These are phyloP conservation scores for Mythimna vitellina DNA, from an alignment of 2,888 invertebrate species.

Conservation along the genomic window DNA sequence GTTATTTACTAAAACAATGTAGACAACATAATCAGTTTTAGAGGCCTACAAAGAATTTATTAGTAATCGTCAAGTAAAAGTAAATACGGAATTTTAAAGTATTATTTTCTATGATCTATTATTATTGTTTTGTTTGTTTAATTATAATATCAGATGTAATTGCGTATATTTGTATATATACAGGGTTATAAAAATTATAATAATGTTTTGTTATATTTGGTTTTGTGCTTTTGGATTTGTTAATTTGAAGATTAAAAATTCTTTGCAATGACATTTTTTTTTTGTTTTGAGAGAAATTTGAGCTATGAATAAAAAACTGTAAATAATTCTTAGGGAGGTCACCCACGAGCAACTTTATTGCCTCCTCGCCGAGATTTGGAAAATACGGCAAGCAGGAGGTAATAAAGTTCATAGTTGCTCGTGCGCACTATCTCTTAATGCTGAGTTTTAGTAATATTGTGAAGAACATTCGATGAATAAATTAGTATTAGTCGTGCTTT, in stretches of 20 bases:
- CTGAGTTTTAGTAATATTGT: slow-evolving; percentile 24
- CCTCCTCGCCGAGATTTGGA: too few species aligned
- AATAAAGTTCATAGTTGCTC: too few species aligned
- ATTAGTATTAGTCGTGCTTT: slow-evolving; percentile 30
- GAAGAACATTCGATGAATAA: slow-evolving; percentile 35
- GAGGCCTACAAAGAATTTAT: slow-evolving; percentile 18
- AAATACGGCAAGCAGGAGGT: too few species aligned
- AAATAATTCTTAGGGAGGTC: slow-evolving; percentile 11
- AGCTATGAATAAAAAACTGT: slow-evolving; percentile 6
- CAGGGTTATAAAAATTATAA: slow-evolving; percentile 38
- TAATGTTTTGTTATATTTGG: slow-evolving; percentile 18
- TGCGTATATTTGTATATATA: slow-evolving; percentile 31
- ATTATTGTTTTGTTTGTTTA: slow-evolving; percentile 22
- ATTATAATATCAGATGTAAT: slow-evolving; percentile 27
- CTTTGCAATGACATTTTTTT: not conserved
- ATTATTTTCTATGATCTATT: slow-evolving; percentile 31
- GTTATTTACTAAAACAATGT: slow-evolving; percentile 8
- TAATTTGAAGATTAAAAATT: slow-evolving; percentile 7
- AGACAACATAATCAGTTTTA: not conserved
- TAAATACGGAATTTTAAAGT: slow-evolving; percentile 11
- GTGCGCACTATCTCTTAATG: not conserved
- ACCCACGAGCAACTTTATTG: too few species aligned
- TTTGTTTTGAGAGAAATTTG: too few species aligned
- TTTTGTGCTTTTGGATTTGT: slow-evolving; percentile 16
- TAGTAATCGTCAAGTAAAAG: slow-evolving; percentile 4